These are phyloP conservation scores for Melanostigma gelatinosum DNA, from an alignment of 2,113 vertebrate species.

Conservation along the genomic window DNA sequence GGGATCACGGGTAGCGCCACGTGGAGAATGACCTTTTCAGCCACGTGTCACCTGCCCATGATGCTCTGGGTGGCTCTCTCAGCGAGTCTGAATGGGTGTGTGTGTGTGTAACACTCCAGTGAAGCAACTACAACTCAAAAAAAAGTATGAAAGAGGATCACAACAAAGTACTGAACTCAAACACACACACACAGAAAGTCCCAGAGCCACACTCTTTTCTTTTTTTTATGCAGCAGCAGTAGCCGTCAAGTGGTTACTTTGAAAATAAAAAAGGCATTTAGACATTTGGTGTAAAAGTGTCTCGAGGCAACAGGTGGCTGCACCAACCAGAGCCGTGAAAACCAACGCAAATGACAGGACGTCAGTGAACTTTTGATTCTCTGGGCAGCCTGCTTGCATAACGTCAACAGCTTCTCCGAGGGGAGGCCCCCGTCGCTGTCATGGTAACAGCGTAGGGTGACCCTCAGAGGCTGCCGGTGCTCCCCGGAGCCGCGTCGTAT, in stretches of 20 bases:
- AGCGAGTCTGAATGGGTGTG: conserved; percentile 55
- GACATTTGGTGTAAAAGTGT: conserved; percentile 2
- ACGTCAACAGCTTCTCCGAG: conserved; percentile 54
- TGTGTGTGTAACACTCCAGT: conserved; percentile 30
- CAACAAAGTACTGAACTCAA: conserved; percentile 1
- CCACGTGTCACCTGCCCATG: conserved; percentile 66
- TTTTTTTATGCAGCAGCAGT: conserved; percentile 4
- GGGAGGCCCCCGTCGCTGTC: conserved; percentile 64
- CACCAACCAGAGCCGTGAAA: background rate
- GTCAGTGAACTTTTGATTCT: background rate
- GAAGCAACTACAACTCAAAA: conserved; percentile 39
- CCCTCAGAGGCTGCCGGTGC: conserved; percentile 75
- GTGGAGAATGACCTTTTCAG: conserved; percentile 73
- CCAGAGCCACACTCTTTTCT: background rate
- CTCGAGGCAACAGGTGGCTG: background rate
- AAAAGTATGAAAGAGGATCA: conserved; percentile 3
- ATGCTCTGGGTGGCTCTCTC: conserved; percentile 53
- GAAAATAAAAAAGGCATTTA: background rate
- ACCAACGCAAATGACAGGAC: background rate
- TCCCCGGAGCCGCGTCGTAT: conserved; percentile 67
- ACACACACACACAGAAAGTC: background rate
- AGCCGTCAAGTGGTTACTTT: background rate
- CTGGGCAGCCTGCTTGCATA: background rate
- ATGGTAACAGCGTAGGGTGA: conserved; percentile 76
- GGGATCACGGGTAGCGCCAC: conserved; percentile 53